phyloP scores from a whole-genome alignment of 2,113 vertebrate species.

The Theropithecus gelada region DNA sequence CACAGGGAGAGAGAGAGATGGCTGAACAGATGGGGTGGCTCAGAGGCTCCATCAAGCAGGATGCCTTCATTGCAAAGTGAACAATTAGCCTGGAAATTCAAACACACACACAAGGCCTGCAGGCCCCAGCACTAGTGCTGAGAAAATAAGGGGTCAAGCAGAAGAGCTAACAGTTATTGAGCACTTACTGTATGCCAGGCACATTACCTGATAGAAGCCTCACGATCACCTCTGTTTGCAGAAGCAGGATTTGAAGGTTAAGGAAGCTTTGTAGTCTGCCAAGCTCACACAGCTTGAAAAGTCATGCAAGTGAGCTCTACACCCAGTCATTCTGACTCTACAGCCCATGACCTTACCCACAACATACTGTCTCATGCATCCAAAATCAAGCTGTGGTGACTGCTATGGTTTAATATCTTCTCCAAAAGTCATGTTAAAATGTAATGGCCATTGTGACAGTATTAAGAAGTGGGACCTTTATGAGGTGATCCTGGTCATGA shows the following conservation, averaged over 20 bases:
- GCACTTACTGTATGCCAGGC: not conserved
- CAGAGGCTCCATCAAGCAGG: not conserved
- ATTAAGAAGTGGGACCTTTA: not conserved
- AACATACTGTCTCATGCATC: not conserved
- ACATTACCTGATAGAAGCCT: not conserved
- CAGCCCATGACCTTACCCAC: not conserved
- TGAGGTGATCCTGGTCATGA: not conserved
- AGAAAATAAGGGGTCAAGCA: not conserved
- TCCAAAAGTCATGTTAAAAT: not conserved
- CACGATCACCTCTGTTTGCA: not conserved
- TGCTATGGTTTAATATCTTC: not conserved
- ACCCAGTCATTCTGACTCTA: not conserved
- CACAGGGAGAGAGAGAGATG: not conserved
- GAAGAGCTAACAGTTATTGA: not conserved
- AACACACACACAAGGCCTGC: not conserved
- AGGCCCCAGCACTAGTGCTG: not conserved
- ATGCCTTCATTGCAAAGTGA: constrained; percentile 13
- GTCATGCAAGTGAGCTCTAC: not conserved
- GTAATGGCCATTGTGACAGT: not conserved
- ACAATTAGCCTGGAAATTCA: constrained; percentile 41
- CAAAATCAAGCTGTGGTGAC: not conserved
- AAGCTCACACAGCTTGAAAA: not conserved
- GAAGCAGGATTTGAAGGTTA: not conserved
- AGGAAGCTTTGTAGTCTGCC: not conserved
- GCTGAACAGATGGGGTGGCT: constrained; percentile 59